Base-by-base conservation (phyloP, 2,888 invertebrate genomes). In the Euphydryas editha region DNA sequence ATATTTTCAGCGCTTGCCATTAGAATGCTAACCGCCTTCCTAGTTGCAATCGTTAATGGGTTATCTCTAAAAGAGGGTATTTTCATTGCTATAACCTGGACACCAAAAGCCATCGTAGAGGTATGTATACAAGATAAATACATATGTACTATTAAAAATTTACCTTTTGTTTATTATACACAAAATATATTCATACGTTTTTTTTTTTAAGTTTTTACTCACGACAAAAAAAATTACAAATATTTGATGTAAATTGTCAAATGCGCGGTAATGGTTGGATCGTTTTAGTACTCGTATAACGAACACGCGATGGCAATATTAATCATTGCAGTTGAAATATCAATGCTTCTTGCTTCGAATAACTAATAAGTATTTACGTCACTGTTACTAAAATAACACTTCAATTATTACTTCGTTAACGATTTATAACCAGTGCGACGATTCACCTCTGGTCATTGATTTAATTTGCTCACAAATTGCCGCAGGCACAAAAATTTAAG, bases 81-180 rank as follows among this genome's bases (percentile, higher is more conserved):
- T 62, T 92, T 90, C 72, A 79, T 92, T 49, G 85, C 88, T 44
- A 77, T 91, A 68, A 91, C 92, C 37, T 92, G 92, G 92, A 90
- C 88, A 73, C 92, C 92, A 10, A 92, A 92, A 75, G 92, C 92
- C 49, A 91, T 92, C 68, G 92, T 92, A 2, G 92, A 92, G 88
- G 92, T 91, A 76, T 61, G 81, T 70, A 55, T 56, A 18, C 60
- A 30, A 20, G 4, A 30, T 2, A 17, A 5, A 54, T 17, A n/a
- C 15, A 24, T 6, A 10, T 20, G 10, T 54, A 51, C 7, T 51
- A 51, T 20, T 8, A 21, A 21, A 13, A n/a, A n/a, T n/a, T 42
- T 15, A 42, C n/a, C 11, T 7, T 21, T 49, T 49, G 20, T 49
- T 4, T 8, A 20, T 49, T 21, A 49, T 21, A 15, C 21, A 21